These are phyloP conservation scores for Aphelenchoides avenae DNA, from an alignment of 1,140 invertebrate species.

Conservation along the genomic window DNA sequence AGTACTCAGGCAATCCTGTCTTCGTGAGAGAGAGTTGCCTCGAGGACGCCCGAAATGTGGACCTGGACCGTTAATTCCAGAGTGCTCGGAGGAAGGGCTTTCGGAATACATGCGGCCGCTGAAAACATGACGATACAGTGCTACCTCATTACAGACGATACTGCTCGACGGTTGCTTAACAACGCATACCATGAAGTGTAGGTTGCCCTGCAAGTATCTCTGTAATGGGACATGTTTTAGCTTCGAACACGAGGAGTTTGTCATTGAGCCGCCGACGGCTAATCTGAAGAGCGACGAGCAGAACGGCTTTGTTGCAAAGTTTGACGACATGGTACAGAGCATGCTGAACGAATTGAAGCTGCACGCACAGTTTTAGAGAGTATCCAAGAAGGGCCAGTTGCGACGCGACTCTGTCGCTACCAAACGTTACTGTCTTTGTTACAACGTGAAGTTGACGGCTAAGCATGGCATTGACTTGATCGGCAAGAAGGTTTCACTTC, in stretches of 20 bases:
- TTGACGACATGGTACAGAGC: slow-evolving; percentile 57
- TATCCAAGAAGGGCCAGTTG: slow-evolving; percentile 55
- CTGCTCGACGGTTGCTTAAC: slow-evolving; percentile 50
- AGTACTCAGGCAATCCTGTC: background rate
- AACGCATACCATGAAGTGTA: slow-evolving; percentile 58
- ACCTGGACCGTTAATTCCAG: too few relatives aligned
- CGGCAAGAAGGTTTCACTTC: slow-evolving; percentile 56
- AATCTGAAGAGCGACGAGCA: slow-evolving; percentile 33
- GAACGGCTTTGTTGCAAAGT: slow-evolving; percentile 44
- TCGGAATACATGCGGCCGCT: slow-evolving; percentile 44
- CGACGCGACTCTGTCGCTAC: slow-evolving; percentile 53
- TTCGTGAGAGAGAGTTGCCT: background rate
- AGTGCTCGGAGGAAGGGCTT: slow-evolving; percentile 53
- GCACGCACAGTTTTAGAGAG: slow-evolving; percentile 44
- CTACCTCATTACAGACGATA: slow-evolving; percentile 57
- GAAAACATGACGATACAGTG: slow-evolving; percentile 51
- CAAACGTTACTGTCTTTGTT: slow-evolving; percentile 56
- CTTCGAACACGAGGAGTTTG: slow-evolving; percentile 55
- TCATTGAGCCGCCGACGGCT: slow-evolving; percentile 47
- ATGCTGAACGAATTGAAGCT: too few relatives aligned
- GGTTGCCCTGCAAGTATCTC: slow-evolving; percentile 7
- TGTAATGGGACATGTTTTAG: slow-evolving; percentile 22
- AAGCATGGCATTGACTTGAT: slow-evolving; percentile 56
- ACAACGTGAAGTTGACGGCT: slow-evolving; percentile 38
- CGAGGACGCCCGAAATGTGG: too few relatives aligned